Evolutionary conservation across 2,888 invertebrate genomes (phyloP).

Genomic region (Euplexia lucipara): DNA sequence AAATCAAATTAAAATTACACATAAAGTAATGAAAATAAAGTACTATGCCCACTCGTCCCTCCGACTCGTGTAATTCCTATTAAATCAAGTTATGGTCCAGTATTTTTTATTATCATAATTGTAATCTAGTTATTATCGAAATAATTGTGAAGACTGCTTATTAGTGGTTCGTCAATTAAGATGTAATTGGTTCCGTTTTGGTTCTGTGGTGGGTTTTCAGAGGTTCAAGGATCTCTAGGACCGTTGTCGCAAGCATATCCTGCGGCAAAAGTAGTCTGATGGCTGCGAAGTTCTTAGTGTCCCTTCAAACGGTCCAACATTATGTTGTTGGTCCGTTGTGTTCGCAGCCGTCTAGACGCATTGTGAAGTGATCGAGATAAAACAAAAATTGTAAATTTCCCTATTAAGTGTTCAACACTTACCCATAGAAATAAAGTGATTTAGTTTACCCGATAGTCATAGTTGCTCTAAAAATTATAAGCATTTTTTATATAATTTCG

Average conservation of each 20-base stretch:
- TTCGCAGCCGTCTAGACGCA: conserved; percentile 41
- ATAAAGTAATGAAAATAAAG: conserved; percentile 48
- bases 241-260: conserved; percentile 5
- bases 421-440: conserved; percentile 36
- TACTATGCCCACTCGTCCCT: conserved; percentile 63
- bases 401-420: conserved; percentile 57
- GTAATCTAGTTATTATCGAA: conserved; percentile 77
- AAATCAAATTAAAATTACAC: conserved; percentile 19
- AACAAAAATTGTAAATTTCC: conserved; percentile 38
- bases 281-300: conserved; percentile 41
- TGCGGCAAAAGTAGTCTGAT: conserved; percentile 19
- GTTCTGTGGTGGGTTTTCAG: conserved; percentile 64
- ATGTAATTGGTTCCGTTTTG: conserved; percentile 69
- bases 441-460: conserved; percentile 44
- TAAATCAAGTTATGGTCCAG: conserved; percentile 89
- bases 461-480: conserved; percentile 31
- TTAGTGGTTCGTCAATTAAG: conserved; percentile 88
- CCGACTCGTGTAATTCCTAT: conserved; percentile 82
- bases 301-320: conserved; percentile 42
- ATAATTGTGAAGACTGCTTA: conserved; percentile 87
- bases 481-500: conserved; percentile 40
- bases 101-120: conserved; percentile 83
- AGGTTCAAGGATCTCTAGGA: conserved; percentile 39
- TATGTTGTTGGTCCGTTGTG: conserved; percentile 27
- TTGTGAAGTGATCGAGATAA: conserved; percentile 61